Evolutionary conservation across 2,888 invertebrate species (phyloP), one percentile per base, ranked within the genome.

Genomic region (Tetranychus truncatus): DNA sequence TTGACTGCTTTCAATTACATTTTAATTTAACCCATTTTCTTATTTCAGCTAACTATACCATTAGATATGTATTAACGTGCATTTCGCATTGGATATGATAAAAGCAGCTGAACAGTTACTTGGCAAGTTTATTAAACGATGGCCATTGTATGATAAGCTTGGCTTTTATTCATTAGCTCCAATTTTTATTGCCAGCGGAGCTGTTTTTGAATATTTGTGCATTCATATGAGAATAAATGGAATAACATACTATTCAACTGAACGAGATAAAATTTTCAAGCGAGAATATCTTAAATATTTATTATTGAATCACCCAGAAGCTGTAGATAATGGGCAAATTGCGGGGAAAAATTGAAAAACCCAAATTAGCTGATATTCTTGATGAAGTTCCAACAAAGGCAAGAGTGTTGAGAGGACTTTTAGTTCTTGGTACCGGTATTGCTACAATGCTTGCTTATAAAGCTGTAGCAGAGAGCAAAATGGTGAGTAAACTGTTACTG

Each of bases 181-280:
- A 24, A 5, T 69, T 24, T 69, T 69, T 24, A 5, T 69, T 69
- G 1, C 11, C 5, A 15, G n/a, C 34, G 69, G 69, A 1, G 69
- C 69, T 24, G 20, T 9, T 21, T 69, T 24, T 24, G 69, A 69
- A 69, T 69, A 69, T 21, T 21, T 69, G 34, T 69, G 69, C 9
- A 69, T 69, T 20, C 69, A 69, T 21, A 69, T 69, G 69, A 69
- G 20, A 20, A 69, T 69, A 6, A 69, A 69, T 69, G 34, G 34
- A 11, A 69, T 69, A 11, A 20, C 69, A 69, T 69, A 24, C 21
- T 69, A 69, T 24, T 24, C 20, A 20, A 11, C 11, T 20, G 21
- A 69, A 24, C 6, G 21, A 1, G 34, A 69, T 6, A n/a, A 21
- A 24, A 6, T 20, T 24, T 24, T 69, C 11, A 24, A 69, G 69